A percentile compares a stretch with the other conserved stretches of the same genome.
These are phyloP conservation scores for Sussaba pulchella DNA, from an alignment of 2,888 invertebrate species.

Conservation along the genomic window DNA sequence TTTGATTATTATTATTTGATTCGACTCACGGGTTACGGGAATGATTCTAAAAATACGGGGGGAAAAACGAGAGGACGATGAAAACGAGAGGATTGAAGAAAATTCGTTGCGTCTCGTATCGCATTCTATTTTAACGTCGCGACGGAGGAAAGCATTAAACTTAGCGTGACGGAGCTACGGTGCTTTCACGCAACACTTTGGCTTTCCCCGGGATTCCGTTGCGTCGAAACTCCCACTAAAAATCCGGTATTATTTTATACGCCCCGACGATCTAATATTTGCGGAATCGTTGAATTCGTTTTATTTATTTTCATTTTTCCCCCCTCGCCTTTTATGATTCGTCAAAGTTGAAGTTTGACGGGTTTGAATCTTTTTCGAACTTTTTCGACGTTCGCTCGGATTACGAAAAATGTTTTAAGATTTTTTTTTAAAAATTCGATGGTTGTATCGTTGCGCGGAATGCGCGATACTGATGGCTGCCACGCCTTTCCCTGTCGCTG, in stretches of 20 bases:
- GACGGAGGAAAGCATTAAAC: slow-evolving; percentile 54
- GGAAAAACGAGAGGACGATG: too few species aligned
- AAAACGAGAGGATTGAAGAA: slow-evolving; percentile 6
- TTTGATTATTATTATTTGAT: too few species aligned
- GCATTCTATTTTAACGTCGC: slow-evolving; percentile 37
- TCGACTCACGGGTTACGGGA: too few species aligned
- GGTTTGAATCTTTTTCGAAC: too few species aligned
- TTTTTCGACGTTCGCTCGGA: too few species aligned
- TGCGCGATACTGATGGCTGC: slow-evolving; percentile 75
- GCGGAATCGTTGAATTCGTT: not conserved
- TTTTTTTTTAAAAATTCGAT: too few species aligned
- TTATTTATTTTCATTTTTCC: not conserved
- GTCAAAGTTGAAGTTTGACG: too few species aligned
- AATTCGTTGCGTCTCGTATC: slow-evolving; percentile 34
- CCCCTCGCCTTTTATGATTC: too few species aligned
- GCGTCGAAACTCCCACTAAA: slow-evolving; percentile 29
- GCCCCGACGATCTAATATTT: not conserved
- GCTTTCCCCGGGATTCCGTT: slow-evolving; percentile 51
- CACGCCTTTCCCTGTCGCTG: slow-evolving; percentile 82
- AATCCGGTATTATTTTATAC: slow-evolving; percentile 22
- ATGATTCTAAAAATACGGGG: too few species aligned
- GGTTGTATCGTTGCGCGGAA: slow-evolving; percentile 76
- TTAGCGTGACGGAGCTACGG: slow-evolving; percentile 57
- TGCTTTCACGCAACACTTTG: slow-evolving; percentile 59
- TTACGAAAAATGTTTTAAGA: too few species aligned